Percentiles rank a stretch among this genome's conserved stretches.
These are phyloP conservation scores for Petrocephalus zakoni DNA, from an alignment of 2,113 vertebrate species.

Conservation along the genomic window DNA sequence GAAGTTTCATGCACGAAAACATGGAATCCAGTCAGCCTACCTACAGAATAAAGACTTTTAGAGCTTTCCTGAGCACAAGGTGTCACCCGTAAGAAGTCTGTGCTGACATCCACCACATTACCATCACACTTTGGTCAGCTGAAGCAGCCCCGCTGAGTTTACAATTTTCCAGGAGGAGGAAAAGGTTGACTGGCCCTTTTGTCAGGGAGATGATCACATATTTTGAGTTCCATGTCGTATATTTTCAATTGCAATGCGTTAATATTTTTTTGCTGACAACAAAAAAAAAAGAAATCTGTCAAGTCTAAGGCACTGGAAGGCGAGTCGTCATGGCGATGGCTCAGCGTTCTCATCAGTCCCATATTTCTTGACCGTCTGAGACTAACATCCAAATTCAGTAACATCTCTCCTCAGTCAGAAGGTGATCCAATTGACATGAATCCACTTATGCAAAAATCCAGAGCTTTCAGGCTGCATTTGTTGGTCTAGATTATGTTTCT, in stretches of 20 bases:
- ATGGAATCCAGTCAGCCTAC: not conserved
- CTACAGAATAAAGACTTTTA: not conserved
- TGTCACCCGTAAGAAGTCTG: not conserved
- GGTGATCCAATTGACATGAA: not conserved
- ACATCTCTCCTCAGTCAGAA: not conserved
- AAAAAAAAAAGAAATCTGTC: not conserved
- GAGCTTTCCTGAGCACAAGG: not conserved
- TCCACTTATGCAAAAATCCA: not conserved
- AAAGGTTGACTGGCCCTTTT: not conserved
- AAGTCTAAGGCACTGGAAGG: not conserved
- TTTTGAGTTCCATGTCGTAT: not conserved
- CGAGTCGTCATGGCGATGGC: not conserved
- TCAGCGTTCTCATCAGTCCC: not conserved
- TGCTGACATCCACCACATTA: not conserved
- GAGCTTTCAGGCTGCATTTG: not conserved
- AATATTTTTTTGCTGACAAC: not conserved
- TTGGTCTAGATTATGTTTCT: slow-evolving; percentile 64
- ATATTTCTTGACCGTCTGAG: not conserved
- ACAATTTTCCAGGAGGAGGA: not conserved
- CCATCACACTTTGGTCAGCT: not conserved
- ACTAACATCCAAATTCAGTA: not conserved
- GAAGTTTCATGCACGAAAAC: not conserved
- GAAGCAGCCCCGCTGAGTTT: not conserved
- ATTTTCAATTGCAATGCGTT: not conserved
- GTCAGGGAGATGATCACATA: not conserved